Evolutionary conservation across 2,797 vertebrate species (phyloP).

Genomic region (Eospalax fontanierii): DNA sequence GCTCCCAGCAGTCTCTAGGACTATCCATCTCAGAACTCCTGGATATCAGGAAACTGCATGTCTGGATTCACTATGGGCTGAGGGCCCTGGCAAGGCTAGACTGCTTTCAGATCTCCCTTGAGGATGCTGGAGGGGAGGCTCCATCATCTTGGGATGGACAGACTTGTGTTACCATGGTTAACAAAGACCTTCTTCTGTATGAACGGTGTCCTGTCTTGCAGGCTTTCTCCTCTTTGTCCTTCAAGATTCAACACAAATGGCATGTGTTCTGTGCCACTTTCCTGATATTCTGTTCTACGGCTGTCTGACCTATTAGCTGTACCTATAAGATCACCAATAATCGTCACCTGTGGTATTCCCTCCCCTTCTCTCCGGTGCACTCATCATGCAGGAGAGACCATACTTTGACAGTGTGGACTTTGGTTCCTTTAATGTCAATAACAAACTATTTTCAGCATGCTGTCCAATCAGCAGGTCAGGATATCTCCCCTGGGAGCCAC

Average conservation of each 20-base stretch:
- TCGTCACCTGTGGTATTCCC: not conserved
- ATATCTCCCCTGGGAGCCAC: not conserved
- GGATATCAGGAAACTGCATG: not conserved
- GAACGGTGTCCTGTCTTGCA: not conserved
- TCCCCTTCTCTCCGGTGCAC: not conserved
- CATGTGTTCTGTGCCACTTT: not conserved
- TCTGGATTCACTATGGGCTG: not conserved
- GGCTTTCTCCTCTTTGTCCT: not conserved
- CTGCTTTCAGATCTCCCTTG: not conserved
- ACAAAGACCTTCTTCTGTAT: not conserved
- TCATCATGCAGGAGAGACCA: not conserved
- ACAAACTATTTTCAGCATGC: constrained; percentile 11
- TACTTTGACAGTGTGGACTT: not conserved
- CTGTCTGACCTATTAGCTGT: not conserved
- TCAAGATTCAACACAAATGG: constrained; percentile 29
- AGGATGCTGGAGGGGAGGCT: not conserved
- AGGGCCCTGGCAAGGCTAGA: not conserved
- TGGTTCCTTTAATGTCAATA: not conserved
- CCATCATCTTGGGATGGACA: not conserved
- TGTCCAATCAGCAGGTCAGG: not conserved
- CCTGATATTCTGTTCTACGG: not conserved
- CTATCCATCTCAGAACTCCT: not conserved
- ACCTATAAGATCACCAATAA: not conserved
- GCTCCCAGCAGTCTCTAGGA: not conserved
- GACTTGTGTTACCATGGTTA: not conserved